Conservation (phyloP, 2,888 invertebrate genomes). For the Apodemia zela region DNA sequence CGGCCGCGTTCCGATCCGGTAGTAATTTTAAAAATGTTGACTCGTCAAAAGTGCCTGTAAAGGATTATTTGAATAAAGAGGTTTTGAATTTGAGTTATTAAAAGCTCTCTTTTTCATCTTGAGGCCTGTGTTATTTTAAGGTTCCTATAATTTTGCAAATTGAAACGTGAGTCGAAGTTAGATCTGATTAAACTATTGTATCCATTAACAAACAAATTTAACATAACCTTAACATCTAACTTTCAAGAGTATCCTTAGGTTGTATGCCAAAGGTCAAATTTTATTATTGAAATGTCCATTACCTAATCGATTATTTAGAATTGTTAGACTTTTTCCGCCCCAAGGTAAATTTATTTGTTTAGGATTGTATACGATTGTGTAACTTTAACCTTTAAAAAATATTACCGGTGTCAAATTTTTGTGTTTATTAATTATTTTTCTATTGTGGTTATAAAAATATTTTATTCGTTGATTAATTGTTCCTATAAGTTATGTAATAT, state of each 20-base stretch:
- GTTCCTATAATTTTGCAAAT: neutral
- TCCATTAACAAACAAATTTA: slow-evolving; percentile 3
- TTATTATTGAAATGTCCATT: slow-evolving; percentile 15
- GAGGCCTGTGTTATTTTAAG: too few species aligned
- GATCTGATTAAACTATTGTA: slow-evolving; percentile 8
- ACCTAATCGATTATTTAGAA: slow-evolving; percentile 3
- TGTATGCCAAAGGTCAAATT: slow-evolving; percentile 7
- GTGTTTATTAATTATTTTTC: slow-evolving; percentile 3
- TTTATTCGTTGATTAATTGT: too few species aligned
- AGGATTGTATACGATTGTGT: neutral
- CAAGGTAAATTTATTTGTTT: slow-evolving; percentile 6
- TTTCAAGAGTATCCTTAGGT: slow-evolving; percentile 12
- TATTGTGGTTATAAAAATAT: neutral
- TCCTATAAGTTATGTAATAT: too few species aligned
- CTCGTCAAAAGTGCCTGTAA: too few species aligned
- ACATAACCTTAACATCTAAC: slow-evolving; percentile 12
- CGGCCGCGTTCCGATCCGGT: too few species aligned
- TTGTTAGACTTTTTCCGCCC: slow-evolving; percentile 10
- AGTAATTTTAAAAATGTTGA: too few species aligned
- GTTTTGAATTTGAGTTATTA: too few species aligned
- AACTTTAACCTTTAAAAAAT: neutral
- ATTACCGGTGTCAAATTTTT: slow-evolving; percentile 1
- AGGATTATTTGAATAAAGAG: too few species aligned
- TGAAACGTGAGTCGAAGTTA: neutral
- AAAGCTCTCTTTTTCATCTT: too few species aligned